phyloP scores from a whole-genome alignment of 1,140 invertebrate genomes.

The Colletes gigas region DNA sequence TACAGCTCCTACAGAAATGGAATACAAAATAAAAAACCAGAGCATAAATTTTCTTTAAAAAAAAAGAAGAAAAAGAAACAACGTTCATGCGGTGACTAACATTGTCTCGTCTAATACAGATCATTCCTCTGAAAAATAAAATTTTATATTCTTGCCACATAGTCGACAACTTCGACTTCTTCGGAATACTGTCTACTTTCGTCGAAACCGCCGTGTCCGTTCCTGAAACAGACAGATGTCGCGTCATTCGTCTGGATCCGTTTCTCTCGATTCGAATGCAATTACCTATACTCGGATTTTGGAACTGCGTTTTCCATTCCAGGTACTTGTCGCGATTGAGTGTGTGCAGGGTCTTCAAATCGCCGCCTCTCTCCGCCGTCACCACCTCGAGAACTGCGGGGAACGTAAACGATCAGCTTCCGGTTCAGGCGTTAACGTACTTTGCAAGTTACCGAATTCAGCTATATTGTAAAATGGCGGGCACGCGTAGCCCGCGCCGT shows the following conservation, averaged over 20 bases:
- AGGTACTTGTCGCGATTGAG: conserved; percentile 45
- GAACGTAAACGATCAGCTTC: conserved; percentile 3
- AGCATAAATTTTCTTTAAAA: neutral
- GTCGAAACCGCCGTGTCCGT: neutral
- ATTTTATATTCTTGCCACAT: conserved; percentile 83
- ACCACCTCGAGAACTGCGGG: conserved; percentile 79
- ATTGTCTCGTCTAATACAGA: conserved; percentile 84
- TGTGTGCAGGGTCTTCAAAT: conserved; percentile 67
- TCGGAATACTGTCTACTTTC: neutral
- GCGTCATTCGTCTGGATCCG: no score
- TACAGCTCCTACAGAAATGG: neutral
- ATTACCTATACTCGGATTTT: conserved; percentile 28
- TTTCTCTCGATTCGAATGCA: neutral
- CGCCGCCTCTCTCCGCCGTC: conserved; percentile 71
- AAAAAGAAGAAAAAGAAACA: neutral
- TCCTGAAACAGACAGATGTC: conserved; percentile 2
- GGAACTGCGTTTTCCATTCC: conserved; percentile 1
- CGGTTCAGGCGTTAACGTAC: no score
- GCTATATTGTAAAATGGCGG: conserved; percentile 87
- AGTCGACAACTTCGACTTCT: conserved; percentile 60
- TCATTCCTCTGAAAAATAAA: conserved; percentile 83
- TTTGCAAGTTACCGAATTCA: conserved; percentile 83
- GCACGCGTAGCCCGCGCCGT: conserved; percentile 81
- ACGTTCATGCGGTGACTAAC: conserved; percentile 73
- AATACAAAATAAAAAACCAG: neutral